Percentiles rank a stretch among this genome's conserved stretches.
These are phyloP conservation scores for Camponotus vicinus DNA, from an alignment of 1,140 invertebrate species.

Conservation along the genomic window DNA sequence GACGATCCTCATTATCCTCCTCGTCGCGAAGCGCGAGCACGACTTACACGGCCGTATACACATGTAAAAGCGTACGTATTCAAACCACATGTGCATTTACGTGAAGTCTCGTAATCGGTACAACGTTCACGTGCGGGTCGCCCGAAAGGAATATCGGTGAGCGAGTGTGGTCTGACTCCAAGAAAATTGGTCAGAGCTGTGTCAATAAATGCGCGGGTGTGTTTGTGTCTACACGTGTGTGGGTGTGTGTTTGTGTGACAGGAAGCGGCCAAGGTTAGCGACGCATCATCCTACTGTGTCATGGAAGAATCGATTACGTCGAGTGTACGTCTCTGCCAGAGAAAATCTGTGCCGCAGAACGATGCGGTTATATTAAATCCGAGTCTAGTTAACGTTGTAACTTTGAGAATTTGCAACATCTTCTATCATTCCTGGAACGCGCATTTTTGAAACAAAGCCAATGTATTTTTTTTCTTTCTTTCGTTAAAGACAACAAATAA, in stretches of 20 bases:
- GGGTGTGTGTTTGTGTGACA: conserved; percentile 60
- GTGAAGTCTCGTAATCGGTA: conserved; percentile 53
- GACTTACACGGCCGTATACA: conserved; percentile 52
- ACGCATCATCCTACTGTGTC: conserved; percentile 50
- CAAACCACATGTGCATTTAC: not conserved
- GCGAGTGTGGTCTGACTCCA: not conserved
- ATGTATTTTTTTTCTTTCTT: not conserved
- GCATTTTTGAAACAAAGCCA: not conserved
- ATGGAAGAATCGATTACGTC: conserved; percentile 58
- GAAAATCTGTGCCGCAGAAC: conserved; percentile 6
- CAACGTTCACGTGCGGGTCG: conserved; percentile 31
- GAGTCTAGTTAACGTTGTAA: not conserved
- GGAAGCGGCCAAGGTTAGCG: conserved; percentile 78
- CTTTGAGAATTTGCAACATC: not conserved
- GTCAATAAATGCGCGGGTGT: conserved; percentile 2
- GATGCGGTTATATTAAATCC: not conserved
- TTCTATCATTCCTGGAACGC: not conserved
- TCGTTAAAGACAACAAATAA: not conserved
- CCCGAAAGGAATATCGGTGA: conserved; percentile 38
- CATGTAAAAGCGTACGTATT: conserved; percentile 14
- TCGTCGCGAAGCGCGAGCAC: conserved; percentile 38
- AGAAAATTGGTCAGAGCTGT: conserved; percentile 66
- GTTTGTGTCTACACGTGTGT: conserved; percentile 39
- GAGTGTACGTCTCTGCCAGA: not conserved
- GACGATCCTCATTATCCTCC: conserved; percentile 50